A percentile compares a stretch with the other conserved stretches of the same genome.
Evolutionary conservation across 2,888 invertebrate species (phyloP).

Genomic region (Caenorhabditis macrosperma): DNA sequence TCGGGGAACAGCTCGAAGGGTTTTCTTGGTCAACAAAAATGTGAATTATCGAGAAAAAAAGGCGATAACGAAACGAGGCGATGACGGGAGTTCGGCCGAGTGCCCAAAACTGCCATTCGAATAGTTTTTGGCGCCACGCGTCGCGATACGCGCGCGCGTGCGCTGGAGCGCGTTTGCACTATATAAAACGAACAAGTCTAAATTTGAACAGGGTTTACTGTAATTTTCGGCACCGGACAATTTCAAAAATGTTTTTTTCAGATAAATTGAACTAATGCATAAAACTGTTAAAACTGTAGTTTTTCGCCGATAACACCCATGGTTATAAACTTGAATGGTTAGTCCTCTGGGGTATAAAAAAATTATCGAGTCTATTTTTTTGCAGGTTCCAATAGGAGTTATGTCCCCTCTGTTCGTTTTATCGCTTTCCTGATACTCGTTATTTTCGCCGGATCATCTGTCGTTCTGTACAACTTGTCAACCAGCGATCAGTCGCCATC

Average conservation of each 20-base stretch:
- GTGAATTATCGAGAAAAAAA: background rate
- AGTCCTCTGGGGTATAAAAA: background rate
- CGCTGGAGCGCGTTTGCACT: slow-evolving; percentile 32
- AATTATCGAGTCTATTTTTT: background rate
- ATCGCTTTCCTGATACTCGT: slow-evolving; percentile 13
- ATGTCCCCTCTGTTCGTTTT: slow-evolving; percentile 13
- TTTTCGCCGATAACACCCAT: slow-evolving; percentile 26
- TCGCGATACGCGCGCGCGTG: slow-evolving; percentile 42
- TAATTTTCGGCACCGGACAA: background rate
- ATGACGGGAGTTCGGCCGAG: slow-evolving; percentile 2
- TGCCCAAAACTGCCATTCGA: slow-evolving; percentile 40
- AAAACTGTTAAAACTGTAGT: background rate
- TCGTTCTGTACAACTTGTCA: slow-evolving; percentile 17
- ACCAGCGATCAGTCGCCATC: slow-evolving; percentile 23
- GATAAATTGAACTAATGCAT: slow-evolving; percentile 19
- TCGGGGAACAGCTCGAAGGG: background rate
- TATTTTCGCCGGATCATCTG: slow-evolving; percentile 10
- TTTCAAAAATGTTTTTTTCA: slow-evolving; percentile 5
- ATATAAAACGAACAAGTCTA: background rate
- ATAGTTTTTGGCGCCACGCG: slow-evolving; percentile 54
- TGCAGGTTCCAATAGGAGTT: slow-evolving; percentile 2
- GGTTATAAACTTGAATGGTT: slow-evolving; percentile 19
- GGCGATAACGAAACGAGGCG: background rate
- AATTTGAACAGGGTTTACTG: background rate
- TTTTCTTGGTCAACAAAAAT: slow-evolving; percentile 1